Conservation (phyloP, 2,797 vertebrate species). For the Hoplostethus mediterraneus region DNA sequence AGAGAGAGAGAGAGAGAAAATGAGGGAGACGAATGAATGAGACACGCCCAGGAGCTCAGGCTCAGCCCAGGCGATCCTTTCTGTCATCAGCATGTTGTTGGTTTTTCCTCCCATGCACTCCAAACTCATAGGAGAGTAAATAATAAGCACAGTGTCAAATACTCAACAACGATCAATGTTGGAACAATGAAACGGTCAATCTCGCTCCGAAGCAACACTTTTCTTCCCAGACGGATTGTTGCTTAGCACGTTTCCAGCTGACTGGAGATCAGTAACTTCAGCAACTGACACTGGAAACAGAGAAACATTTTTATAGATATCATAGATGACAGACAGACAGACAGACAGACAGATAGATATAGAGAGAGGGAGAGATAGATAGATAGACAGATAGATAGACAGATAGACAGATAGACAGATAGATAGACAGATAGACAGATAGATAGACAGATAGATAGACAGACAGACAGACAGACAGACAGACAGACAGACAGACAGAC, state of each 20-base stretch:
- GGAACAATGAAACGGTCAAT: slow-evolving; percentile 27
- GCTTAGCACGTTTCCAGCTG: slow-evolving; percentile 22
- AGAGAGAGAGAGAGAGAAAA: not conserved
- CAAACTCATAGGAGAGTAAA: slow-evolving; percentile 29
- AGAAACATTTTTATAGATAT: slow-evolving; percentile 15
- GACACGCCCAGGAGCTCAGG: slow-evolving; percentile 62
- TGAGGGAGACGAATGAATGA: slow-evolving; percentile 53
- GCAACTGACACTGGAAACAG: slow-evolving; percentile 10
- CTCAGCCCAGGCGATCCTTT: slow-evolving; percentile 42
- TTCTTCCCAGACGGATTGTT: slow-evolving; percentile 8
- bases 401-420: too few relatives aligned
- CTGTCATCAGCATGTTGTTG: slow-evolving; percentile 41
- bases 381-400: not conserved
- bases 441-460: not conserved
- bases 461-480: not conserved
- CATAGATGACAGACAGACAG: not conserved
- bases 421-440: too few relatives aligned
- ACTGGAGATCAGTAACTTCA: slow-evolving; percentile 26
- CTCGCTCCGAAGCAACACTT: slow-evolving; percentile 8
- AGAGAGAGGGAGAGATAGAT: not conserved
- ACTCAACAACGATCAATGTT: slow-evolving; percentile 32
- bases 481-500: not conserved
- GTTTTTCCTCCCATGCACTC: slow-evolving; percentile 9
- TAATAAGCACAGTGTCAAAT: slow-evolving; percentile 22
- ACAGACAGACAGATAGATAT: not conserved